Base-by-base conservation (phyloP, 1,140 invertebrate genomes). In the Leptopilina boulardi region DNA sequence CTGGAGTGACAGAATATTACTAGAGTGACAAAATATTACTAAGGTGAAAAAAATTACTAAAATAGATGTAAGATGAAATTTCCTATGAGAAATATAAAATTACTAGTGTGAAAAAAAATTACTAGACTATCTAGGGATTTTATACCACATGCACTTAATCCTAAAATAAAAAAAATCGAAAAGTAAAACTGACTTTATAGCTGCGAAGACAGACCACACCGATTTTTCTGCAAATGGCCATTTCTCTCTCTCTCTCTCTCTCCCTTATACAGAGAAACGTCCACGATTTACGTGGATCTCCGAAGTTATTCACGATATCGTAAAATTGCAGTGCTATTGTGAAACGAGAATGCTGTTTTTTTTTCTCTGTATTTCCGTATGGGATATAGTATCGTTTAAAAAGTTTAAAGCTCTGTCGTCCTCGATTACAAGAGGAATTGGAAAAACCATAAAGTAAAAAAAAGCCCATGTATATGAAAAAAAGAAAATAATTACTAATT, bases 301-400 rank as follows among this genome's bases (percentile, higher is more conserved):
- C 71, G n/a, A 73, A 73, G 42, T 77, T 76, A 47, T 82, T 19
- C 72, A 51, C 71, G 75, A 66, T 73, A 75, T 82, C 76, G 75
- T 76, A 76, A 76, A 76, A 76, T 76, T 73, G 47, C 42, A 77
- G 77, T 82, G 59, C 72, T 42, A 30, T 66, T 71, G 71, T 77
- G 74, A 79, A 82, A 78, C 72, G 78, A 41, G 66, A 78, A 77
- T 78, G 71, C 73, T 38, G n/a, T 73, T 71, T 75, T 78, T 77
- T 77, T 78, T 79, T 66, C 74, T 75, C 71, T 77, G 47, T 79
- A 76, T 81, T 80, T 79, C 78, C 77, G 70, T 74, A 73, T 77
- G 77, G 78, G 75, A 75, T 21, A 70, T 56, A 78, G 70, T 71
- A n/a, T 73, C 21, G 56, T 81, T 76, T 74, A 77, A 79, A 80